These are phyloP conservation scores for Hirundichthys speculiger DNA, from an alignment of 2,113 vertebrate species.

Conservation along the genomic window DNA sequence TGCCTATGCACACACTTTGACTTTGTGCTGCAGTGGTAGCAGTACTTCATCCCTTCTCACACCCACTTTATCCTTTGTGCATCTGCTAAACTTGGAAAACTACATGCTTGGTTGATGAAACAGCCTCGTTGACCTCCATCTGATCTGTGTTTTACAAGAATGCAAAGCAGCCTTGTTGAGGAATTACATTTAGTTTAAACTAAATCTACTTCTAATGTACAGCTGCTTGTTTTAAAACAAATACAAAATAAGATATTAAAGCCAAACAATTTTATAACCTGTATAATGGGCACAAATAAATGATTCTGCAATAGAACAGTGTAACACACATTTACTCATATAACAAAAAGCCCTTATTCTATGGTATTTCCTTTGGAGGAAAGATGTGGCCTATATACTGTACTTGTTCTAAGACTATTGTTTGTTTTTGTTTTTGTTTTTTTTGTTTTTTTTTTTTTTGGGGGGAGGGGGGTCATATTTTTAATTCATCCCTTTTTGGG, in stretches of 20 bases:
- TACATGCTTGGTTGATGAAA: conserved; percentile 14
- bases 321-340: too few relatives aligned
- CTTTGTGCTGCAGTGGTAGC: conserved; percentile 12
- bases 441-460: too few relatives aligned
- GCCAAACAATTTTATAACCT: background rate
- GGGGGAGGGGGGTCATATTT: too few relatives aligned
- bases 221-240: too few relatives aligned
- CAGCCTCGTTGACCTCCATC: conserved; percentile 32
- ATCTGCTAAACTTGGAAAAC: conserved; percentile 13
- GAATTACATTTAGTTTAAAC: background rate
- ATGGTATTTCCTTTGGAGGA: background rate
- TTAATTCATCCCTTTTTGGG: too few relatives aligned
- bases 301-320: background rate
- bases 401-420: too few relatives aligned
- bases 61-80: conserved; percentile 45
- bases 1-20: conserved; percentile 42
- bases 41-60: conserved; percentile 32
- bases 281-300: background rate
- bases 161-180: background rate
- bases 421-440: too few relatives aligned
- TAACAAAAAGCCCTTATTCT: too few relatives aligned
- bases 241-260: background rate
- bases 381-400: too few relatives aligned
- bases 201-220: too few relatives aligned
- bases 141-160: conserved; percentile 5